A percentile compares a stretch with the other conserved stretches of the same genome.
phyloP scores from a whole-genome alignment of 2,113 vertebrate species.

The Perognathus longimembris region DNA sequence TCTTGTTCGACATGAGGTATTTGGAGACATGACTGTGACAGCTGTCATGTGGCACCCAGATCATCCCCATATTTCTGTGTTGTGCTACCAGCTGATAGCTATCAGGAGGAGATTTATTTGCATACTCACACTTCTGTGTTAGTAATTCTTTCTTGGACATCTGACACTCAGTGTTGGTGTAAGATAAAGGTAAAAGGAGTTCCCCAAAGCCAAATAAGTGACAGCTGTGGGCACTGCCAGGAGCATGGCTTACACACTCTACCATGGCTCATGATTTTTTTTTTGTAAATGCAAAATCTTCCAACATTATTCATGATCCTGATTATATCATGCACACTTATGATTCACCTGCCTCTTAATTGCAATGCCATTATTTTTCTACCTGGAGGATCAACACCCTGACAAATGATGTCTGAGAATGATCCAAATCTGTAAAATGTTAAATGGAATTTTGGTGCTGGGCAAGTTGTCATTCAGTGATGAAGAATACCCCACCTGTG shows the following conservation, averaged over 20 bases:
- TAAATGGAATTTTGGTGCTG: background rate
- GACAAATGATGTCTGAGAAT: background rate
- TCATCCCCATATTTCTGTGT: background rate
- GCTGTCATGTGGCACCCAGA: background rate
- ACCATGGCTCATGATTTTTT: background rate
- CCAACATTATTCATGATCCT: background rate
- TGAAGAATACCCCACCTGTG: background rate
- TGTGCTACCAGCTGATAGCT: fast-evolving
- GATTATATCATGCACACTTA: too few relatives aligned
- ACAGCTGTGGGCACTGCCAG: fast-evolving
- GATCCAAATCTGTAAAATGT: background rate
- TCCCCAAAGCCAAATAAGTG: background rate
- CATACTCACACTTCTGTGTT: background rate
- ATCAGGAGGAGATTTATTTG: fast-evolving
- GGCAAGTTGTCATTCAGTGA: background rate
- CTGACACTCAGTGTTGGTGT: fast-evolving
- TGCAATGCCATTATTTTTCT: background rate
- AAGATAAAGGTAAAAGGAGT: too few relatives aligned
- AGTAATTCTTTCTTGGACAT: background rate
- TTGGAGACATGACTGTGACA: background rate
- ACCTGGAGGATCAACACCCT: background rate
- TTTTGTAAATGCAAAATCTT: too few relatives aligned
- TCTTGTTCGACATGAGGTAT: background rate
- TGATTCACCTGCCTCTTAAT: background rate
- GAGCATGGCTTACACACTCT: fast-evolving